A percentile compares a stretch with the other conserved stretches of the same genome.
These are phyloP conservation scores for Rugalucina vietnamica DNA, from an alignment of 2,888 invertebrate species.

Conservation along the genomic window DNA sequence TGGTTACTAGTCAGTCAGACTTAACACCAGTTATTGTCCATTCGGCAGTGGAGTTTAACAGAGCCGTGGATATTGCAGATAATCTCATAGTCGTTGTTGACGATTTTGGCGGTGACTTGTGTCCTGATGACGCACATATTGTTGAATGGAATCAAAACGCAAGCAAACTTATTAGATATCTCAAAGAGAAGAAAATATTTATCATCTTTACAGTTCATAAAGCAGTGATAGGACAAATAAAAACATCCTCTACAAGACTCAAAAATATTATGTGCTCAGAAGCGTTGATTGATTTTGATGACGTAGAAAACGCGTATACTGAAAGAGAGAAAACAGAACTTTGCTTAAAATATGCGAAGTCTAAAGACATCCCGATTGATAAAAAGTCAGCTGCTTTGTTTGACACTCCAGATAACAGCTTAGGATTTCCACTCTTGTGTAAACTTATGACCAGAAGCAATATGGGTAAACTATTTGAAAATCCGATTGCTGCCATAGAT, in stretches of 20 bases:
- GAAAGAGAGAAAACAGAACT: slow-evolving; percentile 23
- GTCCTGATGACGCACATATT: neutral
- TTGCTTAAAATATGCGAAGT: neutral
- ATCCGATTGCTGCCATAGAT: neutral
- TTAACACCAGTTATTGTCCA: slow-evolving; percentile 26
- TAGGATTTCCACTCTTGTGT: neutral
- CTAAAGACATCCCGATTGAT: neutral
- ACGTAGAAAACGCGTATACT: slow-evolving; percentile 17
- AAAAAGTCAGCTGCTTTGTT: neutral
- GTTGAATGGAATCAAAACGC: slow-evolving; percentile 21
- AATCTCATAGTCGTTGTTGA: slow-evolving; percentile 36
- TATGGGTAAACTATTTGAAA: neutral
- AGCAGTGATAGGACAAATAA: neutral
- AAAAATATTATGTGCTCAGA: neutral
- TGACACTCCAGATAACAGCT: neutral
- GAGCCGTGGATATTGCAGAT: slow-evolving; percentile 9
- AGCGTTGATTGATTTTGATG: slow-evolving; percentile 33
- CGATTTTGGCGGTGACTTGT: slow-evolving; percentile 40
- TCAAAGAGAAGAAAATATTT: slow-evolving; percentile 24
- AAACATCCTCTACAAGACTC: neutral
- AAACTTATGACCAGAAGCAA: neutral
- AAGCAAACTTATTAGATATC: slow-evolving; percentile 3
- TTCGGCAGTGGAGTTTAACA: slow-evolving; percentile 18
- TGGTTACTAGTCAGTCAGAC: slow-evolving; percentile 14
- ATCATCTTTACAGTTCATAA: slow-evolving; percentile 48